Evolutionary conservation across 2,113 vertebrate genomes (phyloP).

Genomic region (Tragelaphus buxtoni): DNA sequence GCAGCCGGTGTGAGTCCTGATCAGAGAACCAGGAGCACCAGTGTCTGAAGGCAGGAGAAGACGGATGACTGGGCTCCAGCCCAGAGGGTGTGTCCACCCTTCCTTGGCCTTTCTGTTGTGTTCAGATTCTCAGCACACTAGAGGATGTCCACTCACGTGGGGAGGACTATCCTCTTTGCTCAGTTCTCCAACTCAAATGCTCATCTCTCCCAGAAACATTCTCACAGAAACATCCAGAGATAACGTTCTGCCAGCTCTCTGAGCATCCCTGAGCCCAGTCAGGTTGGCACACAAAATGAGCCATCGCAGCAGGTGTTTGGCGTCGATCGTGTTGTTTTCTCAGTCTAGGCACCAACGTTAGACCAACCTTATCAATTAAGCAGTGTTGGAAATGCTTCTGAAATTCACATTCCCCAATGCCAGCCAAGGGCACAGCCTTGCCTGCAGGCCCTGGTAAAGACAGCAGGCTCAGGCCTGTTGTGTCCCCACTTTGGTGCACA

Average conservation of each 20-base stretch:
- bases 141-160: fast-evolving
- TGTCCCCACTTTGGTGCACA: fast-evolving
- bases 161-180: background rate
- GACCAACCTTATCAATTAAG: background rate
- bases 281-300: background rate
- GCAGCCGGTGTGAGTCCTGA: background rate
- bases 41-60: background rate
- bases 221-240: background rate
- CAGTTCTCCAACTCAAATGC: background rate
- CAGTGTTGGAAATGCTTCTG: fast-evolving
- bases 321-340: fast-evolving
- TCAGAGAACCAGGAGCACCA: fast-evolving
- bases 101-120: background rate
- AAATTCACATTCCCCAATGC: fast-evolving
- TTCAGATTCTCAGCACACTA: fast-evolving
- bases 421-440: background rate
- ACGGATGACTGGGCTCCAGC: background rate
- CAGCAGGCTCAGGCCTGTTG: background rate
- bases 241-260: fast-evolving
- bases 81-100: background rate
- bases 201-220: background rate
- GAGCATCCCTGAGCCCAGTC: background rate
- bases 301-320: background rate
- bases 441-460: background rate
- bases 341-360: fast-evolving